Percentiles rank a stretch among this genome's conserved stretches.
phyloP scores from a whole-genome alignment of 1,140 invertebrate genomes.

The Panagrolaimus sp. region DNA sequence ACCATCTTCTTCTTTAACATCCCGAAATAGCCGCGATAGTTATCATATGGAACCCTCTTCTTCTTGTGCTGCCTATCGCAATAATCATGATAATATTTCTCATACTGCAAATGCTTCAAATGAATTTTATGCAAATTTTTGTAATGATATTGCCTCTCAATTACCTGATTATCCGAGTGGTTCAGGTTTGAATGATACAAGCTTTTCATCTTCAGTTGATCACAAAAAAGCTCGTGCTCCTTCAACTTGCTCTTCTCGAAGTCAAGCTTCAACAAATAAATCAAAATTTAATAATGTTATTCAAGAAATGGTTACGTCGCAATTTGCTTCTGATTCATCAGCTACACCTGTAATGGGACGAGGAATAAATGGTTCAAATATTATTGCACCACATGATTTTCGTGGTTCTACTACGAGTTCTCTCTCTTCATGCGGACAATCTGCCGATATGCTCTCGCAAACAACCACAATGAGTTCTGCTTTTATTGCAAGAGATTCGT shows the following conservation, averaged over 20 bases:
- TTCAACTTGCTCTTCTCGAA: constrained; percentile 23
- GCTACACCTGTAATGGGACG: constrained; percentile 12
- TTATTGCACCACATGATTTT: not conserved
- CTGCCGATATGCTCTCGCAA: constrained; percentile 27
- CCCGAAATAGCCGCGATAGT: too few relatives aligned
- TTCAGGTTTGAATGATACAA: too few relatives aligned
- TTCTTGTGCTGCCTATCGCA: too few relatives aligned
- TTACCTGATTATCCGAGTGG: too few relatives aligned
- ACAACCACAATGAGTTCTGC: constrained; percentile 15
- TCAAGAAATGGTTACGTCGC: constrained; percentile 30
- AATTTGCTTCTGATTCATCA: constrained; percentile 21
- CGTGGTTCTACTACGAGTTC: constrained; percentile 23
- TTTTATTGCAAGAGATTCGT: too few relatives aligned
- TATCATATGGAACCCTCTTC: too few relatives aligned
- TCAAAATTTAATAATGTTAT: constrained; percentile 32
- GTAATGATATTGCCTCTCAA: too few relatives aligned
- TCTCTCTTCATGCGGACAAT: constrained; percentile 27
- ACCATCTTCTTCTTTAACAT: too few relatives aligned
- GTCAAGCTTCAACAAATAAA: constrained; percentile 18
- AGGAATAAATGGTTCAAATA: not conserved
- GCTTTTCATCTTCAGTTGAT: not conserved
- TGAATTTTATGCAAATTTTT: too few relatives aligned
- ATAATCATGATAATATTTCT: too few relatives aligned
- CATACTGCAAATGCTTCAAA: too few relatives aligned
- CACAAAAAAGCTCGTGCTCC: constrained; percentile 21